Evolutionary conservation across 2,888 invertebrate species (phyloP), one percentile per base, ranked within the genome.

Genomic region (Acronicta leporina): DNA sequence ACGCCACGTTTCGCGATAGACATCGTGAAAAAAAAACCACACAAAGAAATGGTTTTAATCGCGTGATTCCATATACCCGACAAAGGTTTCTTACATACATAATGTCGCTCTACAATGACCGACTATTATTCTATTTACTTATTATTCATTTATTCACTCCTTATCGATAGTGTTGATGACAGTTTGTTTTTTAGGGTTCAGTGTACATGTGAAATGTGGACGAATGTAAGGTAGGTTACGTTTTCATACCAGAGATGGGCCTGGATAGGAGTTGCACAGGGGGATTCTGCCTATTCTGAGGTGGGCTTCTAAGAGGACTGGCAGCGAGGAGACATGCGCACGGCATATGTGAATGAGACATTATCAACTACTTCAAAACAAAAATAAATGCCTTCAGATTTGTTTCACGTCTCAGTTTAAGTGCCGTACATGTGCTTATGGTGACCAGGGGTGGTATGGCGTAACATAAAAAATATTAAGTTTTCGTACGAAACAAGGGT

Each of bases 141-240:
- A 78, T 73, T 87, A 87, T 89, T 88, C 85, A 89, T 87, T 79
- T 86, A 89, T 89, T 85, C 85, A 79, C 56, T 66, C 54, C 75
- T 85, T 83, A 85, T 82, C 86, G 77, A 86, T 86, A 81, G 77
- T 65, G 64, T 63, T 82, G 84, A 83, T 82, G 85, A 84, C 80
- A 83, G 56, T 73, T 56, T 55, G 40, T 57, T 66, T 74, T 73
- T 78, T 76, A 73, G 62, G 61, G 57, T 38, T 62, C 61, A 4
- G 8, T 42, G 35, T 38, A 6, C 30, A 27, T n/a, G 27, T 61
- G 44, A 55, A 48, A 51, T 41, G 13, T 52, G 11, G 5, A 11
- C 13, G 47, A 49, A 57, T 48, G 25, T 65, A 44, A 25, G 44
- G 44, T 59, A 51, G 49, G 40, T 11, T 33, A 33, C 1, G 20